Conservation (phyloP, 2,888 invertebrate genomes). For the Pterostichus niger region DNA sequence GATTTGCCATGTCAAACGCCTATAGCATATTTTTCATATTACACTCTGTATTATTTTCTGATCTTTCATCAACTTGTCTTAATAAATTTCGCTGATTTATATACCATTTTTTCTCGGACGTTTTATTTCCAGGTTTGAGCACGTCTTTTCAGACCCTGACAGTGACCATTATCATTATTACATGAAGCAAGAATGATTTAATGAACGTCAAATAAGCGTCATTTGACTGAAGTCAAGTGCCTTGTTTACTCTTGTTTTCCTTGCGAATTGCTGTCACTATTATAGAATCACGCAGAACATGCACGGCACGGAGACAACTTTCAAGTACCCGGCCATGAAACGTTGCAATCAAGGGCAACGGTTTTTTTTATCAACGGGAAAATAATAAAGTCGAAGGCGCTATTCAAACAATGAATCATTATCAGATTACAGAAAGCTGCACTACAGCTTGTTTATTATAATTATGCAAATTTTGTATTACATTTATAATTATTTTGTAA, state of each 20-base stretch:
- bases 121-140: conserved; percentile 6
- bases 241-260: conserved; percentile 33
- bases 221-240: not conserved
- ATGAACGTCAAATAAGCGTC: conserved; percentile 8
- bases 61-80: not conserved
- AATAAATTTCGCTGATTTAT: not conserved
- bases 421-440: conserved; percentile 4
- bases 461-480: conserved; percentile 25
- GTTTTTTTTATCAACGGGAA: not conserved
- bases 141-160: not conserved
- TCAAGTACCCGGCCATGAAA: conserved; percentile 35
- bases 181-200: conserved; percentile 9
- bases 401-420: conserved; percentile 37
- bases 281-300: no score
- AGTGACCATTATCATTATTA: conserved; percentile 33
- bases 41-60: no score
- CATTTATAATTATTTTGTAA: conserved; percentile 36
- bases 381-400: conserved; percentile 15
- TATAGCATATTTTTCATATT: no score
- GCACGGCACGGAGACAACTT: conserved; percentile 18
- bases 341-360: conserved; percentile 44
- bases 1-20: no score
- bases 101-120: not conserved
- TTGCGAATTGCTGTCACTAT: not conserved
- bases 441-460: conserved; percentile 1